Evolutionary conservation across 2,888 invertebrate species (phyloP).

Genomic region (Drosophila rellima): DNA sequence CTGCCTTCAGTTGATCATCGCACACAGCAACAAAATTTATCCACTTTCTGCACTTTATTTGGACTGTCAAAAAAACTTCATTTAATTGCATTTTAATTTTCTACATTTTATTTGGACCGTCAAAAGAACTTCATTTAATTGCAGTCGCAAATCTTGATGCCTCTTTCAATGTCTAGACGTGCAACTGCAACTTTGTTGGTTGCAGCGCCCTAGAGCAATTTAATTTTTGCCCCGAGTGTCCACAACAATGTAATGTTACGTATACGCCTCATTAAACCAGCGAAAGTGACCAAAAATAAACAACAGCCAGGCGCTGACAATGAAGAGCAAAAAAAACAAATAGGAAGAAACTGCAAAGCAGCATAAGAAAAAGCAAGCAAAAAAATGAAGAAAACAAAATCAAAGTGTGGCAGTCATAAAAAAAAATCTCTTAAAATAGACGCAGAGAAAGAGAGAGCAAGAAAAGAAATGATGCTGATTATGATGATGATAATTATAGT

Average conservation of each 20-base stretch:
- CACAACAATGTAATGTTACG: constrained; percentile 56
- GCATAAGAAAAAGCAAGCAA: constrained; percentile 30
- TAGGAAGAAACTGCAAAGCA: constrained; percentile 35
- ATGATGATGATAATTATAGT: neutral
- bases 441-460: constrained; percentile 22
- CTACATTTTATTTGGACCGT: constrained; percentile 5
- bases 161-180: constrained; percentile 46
- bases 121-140: constrained; percentile 35
- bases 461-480: constrained; percentile 1
- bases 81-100: constrained; percentile 1
- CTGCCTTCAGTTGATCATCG: neutral
- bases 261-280: constrained; percentile 63
- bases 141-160: constrained; percentile 36
- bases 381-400: constrained; percentile 27
- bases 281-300: constrained; percentile 59
- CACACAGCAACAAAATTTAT: neutral
- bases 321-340: constrained; percentile 10
- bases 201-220: constrained; percentile 11
- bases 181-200: constrained; percentile 7
- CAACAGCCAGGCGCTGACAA: constrained; percentile 47
- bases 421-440: constrained; percentile 80
- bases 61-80: neutral
- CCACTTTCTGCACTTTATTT: too few relatives aligned
- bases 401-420: constrained; percentile 64
- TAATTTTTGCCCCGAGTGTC: constrained; percentile 21